Base-by-base conservation (phyloP, 2,888 invertebrate genomes). In the Stenolophus ochropezus region DNA sequence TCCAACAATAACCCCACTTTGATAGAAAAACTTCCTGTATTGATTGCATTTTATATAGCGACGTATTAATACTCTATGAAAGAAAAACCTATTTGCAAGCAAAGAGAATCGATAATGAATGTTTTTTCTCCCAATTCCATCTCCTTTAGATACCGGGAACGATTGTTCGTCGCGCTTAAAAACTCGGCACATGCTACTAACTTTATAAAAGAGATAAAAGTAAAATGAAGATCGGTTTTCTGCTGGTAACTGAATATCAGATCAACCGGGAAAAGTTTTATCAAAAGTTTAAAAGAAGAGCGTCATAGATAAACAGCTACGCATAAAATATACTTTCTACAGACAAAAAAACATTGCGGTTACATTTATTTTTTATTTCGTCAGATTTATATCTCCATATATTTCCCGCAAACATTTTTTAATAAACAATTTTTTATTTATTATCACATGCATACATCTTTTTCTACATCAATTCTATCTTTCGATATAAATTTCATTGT, bases 151-250 rank as follows among this genome's bases (percentile, higher is more conserved):
- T 4, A 56, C 21, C 20, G 56, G n/a, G 4, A 65, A 65, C 23
- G 65, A 65, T 65, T 65, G 65, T 65, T 65, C 65, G 21, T 27
- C 16, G 14, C 65, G 23, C 27, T 65, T 65, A 65, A 65, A 65
- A 65, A 65, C 69, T 42, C 69, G 14, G 69, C 69, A 69, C 69
- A 69, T 69, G 42, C 23, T 65, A 65, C 69, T 69, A 69, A 69
- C 69, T 69, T 69, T 69, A 69, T 51, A 73, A 73, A 73, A 73
- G 73, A 73, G 47, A 73, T 69, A 73, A 73, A 73, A 73, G 49
- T 73, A 51, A 73, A 73, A 73, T 51, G 73, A 23, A 73, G 73
- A 73, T 73, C 23, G 73, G 49, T 73, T 73, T 73, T 23, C 51
- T 49, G 8, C 51, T 73, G 73, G 73, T 73, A 73, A 73, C 73